These are phyloP conservation scores for Brachynemurus nebulosus DNA, from an alignment of 2,888 invertebrate species.

Conservation along the genomic window DNA sequence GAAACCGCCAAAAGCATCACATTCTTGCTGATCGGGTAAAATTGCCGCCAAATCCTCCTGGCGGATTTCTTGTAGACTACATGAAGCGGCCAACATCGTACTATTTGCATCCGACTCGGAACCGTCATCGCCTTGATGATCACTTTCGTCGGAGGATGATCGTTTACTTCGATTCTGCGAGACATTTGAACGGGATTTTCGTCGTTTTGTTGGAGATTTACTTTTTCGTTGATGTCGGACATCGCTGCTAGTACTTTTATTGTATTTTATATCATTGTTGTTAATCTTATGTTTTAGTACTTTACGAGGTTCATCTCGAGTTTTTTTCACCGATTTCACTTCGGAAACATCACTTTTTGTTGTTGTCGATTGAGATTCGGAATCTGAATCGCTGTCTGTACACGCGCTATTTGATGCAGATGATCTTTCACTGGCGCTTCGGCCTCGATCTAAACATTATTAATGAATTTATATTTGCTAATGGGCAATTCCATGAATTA, in stretches of 20 bases:
- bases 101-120: constrained; percentile 29
- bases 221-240: constrained; percentile 13
- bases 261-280: constrained; percentile 2
- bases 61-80: constrained; percentile 53
- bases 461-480: too few relatives aligned
- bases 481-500: too few relatives aligned
- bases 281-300: neutral
- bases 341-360: constrained; percentile 9
- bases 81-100: constrained; percentile 40
- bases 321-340: neutral
- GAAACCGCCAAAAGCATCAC: constrained; percentile 33
- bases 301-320: neutral
- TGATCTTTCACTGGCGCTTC: constrained; percentile 22
- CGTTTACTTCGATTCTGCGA: neutral
- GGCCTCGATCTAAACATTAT: constrained; percentile 6
- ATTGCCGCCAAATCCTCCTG: constrained; percentile 68
- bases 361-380: constrained; percentile 8
- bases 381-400: constrained; percentile 29
- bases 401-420: constrained; percentile 33
- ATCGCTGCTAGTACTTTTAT: constrained; percentile 8
- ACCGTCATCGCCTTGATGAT: constrained; percentile 24
- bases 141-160: neutral
- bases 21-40: constrained; percentile 55
- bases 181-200: constrained; percentile 29
- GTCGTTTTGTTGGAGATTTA: constrained; percentile 23